Percentiles rank a stretch among this genome's conserved stretches.
Evolutionary conservation across 2,888 invertebrate species (phyloP).

Genomic region (Boloria selene): DNA sequence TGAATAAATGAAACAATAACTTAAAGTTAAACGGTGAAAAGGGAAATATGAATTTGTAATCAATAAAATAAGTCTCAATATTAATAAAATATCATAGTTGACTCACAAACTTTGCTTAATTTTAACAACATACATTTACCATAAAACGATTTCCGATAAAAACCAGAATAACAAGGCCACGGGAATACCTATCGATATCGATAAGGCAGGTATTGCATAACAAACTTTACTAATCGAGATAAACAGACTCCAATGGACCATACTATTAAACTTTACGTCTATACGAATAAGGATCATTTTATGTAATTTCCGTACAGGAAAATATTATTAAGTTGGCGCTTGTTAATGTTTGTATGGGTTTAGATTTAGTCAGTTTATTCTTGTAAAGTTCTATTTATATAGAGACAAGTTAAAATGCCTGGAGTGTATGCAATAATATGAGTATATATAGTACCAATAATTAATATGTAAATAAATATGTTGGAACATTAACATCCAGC

Average conservation of each 20-base stretch:
- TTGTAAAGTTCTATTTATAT: conserved; percentile 7
- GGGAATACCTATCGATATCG: conserved; percentile 41
- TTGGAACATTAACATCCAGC: too few relatives aligned
- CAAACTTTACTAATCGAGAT: conserved; percentile 30
- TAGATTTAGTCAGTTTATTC: neutral
- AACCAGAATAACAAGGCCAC: conserved; percentile 28
- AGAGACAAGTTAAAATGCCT: neutral
- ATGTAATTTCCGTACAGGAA: conserved; percentile 6
- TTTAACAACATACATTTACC: conserved; percentile 2
- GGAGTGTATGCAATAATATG: too few relatives aligned
- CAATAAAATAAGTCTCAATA: too few relatives aligned
- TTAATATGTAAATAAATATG: too few relatives aligned
- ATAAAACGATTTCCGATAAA: conserved; percentile 19
- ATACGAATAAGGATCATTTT: conserved; percentile 6
- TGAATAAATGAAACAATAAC: too few relatives aligned
- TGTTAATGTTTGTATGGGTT: conserved; percentile 6
- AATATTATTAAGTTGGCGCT: conserved; percentile 17
- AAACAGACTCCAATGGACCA: conserved; percentile 38
- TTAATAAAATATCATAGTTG: too few relatives aligned
- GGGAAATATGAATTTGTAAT: too few relatives aligned
- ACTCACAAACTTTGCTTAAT: neutral
- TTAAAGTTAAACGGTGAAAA: too few relatives aligned
- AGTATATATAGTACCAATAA: too few relatives aligned
- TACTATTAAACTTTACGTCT: neutral
- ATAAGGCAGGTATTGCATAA: conserved; percentile 32